phyloP scores from a whole-genome alignment of 2,113 vertebrate species.

The Peromyscus polionotus region DNA sequence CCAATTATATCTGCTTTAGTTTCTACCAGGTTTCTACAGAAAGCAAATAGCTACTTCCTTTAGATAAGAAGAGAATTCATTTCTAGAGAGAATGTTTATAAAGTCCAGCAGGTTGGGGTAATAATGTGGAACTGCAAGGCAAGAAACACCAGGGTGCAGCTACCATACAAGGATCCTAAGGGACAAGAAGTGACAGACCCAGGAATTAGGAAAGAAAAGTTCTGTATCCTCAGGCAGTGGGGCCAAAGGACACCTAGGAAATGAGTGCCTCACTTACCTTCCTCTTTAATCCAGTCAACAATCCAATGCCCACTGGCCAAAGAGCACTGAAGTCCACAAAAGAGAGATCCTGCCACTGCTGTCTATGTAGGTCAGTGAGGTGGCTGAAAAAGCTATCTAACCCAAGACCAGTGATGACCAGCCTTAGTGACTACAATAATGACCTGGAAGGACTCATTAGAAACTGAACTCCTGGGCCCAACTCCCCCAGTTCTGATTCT shows the following conservation, averaged over 20 bases:
- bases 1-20: neutral
- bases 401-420: neutral
- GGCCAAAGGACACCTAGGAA: neutral
- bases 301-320: neutral
- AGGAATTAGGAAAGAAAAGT: slow-evolving; percentile 9
- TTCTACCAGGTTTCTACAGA: slow-evolving; percentile 11
- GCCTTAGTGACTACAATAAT: neutral
- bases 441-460: neutral
- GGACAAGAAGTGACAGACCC: neutral
- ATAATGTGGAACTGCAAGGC: neutral
- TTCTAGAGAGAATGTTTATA: neutral
- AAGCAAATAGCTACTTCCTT: neutral
- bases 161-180: neutral
- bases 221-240: neutral
- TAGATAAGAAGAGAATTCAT: neutral
- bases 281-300: neutral
- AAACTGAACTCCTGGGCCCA: neutral
- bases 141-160: neutral
- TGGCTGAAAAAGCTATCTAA: neutral
- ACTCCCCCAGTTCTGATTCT: neutral
- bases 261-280: neutral
- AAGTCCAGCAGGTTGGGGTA: neutral
- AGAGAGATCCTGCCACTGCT: neutral
- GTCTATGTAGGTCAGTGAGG: neutral
- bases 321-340: slow-evolving; percentile 8